A percentile compares a stretch with the other conserved stretches of the same genome.
phyloP scores from a whole-genome alignment of 2,113 vertebrate species.

The Melanotaenia duboulayi region DNA sequence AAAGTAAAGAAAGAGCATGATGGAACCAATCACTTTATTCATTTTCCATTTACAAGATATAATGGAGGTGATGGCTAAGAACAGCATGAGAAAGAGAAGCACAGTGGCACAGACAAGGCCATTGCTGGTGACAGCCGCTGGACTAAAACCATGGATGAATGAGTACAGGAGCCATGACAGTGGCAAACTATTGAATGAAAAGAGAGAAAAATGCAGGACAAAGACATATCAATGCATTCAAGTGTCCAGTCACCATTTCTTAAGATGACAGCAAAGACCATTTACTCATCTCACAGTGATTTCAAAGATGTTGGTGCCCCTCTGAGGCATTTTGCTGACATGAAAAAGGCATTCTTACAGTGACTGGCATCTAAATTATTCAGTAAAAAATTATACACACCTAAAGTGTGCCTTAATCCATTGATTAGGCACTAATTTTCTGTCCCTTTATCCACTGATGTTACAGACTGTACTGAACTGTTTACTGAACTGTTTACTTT shows the following conservation, averaged over 20 bases:
- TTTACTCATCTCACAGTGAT: slow-evolving; percentile 92
- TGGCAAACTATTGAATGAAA: slow-evolving; percentile 83
- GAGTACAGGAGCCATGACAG: slow-evolving; percentile 92
- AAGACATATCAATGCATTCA: background rate
- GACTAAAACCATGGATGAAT: slow-evolving; percentile 78
- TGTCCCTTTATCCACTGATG: too few species aligned
- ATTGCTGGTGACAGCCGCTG: slow-evolving; percentile 92
- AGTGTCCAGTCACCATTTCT: background rate
- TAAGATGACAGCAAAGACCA: background rate
- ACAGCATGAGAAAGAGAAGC: slow-evolving; percentile 95
- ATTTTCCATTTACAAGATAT: slow-evolving; percentile 92
- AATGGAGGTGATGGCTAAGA: slow-evolving; percentile 93
- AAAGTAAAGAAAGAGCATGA: slow-evolving; percentile 94
- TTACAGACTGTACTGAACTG: too few species aligned
- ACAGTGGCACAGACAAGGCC: slow-evolving; percentile 94
- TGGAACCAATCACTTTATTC: slow-evolving; percentile 91
- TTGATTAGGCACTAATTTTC: too few species aligned
- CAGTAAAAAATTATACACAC: too few species aligned
- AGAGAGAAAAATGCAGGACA: background rate
- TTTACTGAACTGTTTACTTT: too few species aligned
- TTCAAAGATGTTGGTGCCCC: slow-evolving; percentile 93
- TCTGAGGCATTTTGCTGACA: background rate
- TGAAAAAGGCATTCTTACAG: slow-evolving; percentile 70
- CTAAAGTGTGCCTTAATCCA: too few species aligned
- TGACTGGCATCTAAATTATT: background rate